Evolutionary conservation across 2,113 vertebrate genomes (phyloP).

Genomic region (Myocastor coypus): DNA sequence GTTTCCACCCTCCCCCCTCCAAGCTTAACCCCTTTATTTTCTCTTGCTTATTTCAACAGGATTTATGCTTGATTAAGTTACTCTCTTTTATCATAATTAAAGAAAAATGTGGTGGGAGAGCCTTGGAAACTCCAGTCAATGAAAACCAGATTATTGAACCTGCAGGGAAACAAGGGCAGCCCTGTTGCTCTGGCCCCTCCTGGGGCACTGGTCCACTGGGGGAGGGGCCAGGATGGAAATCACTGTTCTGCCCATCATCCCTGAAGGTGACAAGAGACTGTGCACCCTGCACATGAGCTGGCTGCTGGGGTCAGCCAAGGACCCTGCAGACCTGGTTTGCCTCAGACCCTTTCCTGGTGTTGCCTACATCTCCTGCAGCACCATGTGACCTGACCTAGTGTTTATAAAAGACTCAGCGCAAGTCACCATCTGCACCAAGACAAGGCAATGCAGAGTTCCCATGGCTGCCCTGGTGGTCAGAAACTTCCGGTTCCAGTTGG

Average conservation of each 20-base stretch:
- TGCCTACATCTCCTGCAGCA: constrained; percentile 74
- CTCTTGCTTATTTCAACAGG: constrained; percentile 83
- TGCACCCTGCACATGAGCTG: constrained; percentile 63
- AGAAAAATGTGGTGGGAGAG: constrained; percentile 87
- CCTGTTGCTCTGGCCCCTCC: constrained; percentile 69
- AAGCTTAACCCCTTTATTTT: constrained; percentile 84
- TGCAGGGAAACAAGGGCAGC: constrained; percentile 82
- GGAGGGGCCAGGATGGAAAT: constrained; percentile 61
- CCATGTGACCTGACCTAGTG: neutral
- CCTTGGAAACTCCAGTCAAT: constrained; percentile 80
- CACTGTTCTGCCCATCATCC: neutral
- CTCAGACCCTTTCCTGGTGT: constrained; percentile 59
- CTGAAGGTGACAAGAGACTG: neutral
- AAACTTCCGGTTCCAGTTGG: neutral
- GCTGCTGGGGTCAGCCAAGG: constrained; percentile 26
- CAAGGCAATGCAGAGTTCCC: fast-evolving
- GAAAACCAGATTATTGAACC: constrained; percentile 87
- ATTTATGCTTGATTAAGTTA: constrained; percentile 90
- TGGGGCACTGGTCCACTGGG: constrained; percentile 81
- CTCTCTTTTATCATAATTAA: constrained; percentile 91
- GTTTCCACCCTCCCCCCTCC: neutral
- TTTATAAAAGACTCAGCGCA: neutral
- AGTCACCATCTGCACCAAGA: neutral
- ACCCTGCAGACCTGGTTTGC: constrained; percentile 56
- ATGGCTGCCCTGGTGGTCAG: neutral